phyloP scores from a whole-genome alignment of 2,888 invertebrate genomes.

The Agonopterix alstromeriana region DNA sequence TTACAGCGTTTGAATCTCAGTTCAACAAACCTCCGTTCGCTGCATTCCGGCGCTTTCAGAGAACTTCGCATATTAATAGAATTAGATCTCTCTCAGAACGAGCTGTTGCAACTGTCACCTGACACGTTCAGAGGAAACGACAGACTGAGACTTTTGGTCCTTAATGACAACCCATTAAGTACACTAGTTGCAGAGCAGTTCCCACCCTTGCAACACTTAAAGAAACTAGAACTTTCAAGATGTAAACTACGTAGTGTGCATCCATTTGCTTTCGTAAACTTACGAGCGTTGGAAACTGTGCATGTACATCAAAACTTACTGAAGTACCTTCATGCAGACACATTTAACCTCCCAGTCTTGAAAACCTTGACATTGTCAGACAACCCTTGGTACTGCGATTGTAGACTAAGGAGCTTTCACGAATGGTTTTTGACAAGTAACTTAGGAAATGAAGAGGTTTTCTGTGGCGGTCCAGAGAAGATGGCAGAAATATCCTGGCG shows the following conservation, averaged over 20 bases:
- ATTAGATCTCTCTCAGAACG: conserved; percentile 90
- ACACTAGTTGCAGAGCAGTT: conserved; percentile 86
- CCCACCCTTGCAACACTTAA: conserved; percentile 86
- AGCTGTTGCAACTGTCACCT: conserved; percentile 82
- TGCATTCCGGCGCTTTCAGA: conserved; percentile 89
- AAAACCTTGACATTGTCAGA: conserved; percentile 88
- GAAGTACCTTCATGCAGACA: conserved; percentile 75
- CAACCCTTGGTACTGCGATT: conserved; percentile 95
- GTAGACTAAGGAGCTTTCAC: conserved; percentile 87
- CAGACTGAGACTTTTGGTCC: conserved; percentile 83
- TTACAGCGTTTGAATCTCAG: conserved; percentile 89
- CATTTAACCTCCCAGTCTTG: conserved; percentile 70
- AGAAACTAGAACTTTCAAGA: conserved; percentile 86
- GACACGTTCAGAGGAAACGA: conserved; percentile 90
- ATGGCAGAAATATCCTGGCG: conserved; percentile 84
- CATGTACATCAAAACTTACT: conserved; percentile 89
- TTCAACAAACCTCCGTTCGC: conserved; percentile 81
- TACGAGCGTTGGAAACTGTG: conserved; percentile 87
- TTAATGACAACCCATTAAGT: conserved; percentile 89
- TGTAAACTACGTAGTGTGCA: conserved; percentile 86
- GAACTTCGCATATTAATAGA: conserved; percentile 90
- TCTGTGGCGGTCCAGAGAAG: conserved; percentile 82
- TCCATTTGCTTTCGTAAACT: conserved; percentile 84
- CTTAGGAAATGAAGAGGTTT: conserved; percentile 83
- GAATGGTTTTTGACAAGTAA: conserved; percentile 89